Base-by-base conservation (phyloP, 2,797 vertebrate genomes). In the Eulemur mongoz region DNA sequence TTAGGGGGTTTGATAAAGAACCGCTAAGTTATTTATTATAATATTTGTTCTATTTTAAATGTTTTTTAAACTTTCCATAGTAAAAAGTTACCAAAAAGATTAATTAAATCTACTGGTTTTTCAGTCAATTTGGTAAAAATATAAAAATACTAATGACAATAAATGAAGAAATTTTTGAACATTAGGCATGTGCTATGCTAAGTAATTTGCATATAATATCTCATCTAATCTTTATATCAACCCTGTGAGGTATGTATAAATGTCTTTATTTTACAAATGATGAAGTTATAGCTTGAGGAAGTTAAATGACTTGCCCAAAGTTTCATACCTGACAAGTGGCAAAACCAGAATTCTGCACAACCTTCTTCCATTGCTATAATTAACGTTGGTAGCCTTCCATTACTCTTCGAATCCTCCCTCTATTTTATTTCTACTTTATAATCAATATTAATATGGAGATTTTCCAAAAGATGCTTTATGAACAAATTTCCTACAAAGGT, bases 81-180 rank as follows among this genome's bases (percentile, higher is more conserved):
- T 83, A 23, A 90, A 93, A 81, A 27, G 1, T 45, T 84, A 76
- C 17, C 30, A 38, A 43, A 76, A 76, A 63, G 23, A 30, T 61
- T n/a, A 78, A 63, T 73, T 73, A 65, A 87, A 76, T 30, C 12
- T 38, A 43, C 32, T 59, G 30, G 3, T 1, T 75, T 91, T 95
- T 5, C 2, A 85, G 23, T 30, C 27, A 65, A 45, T n/a, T 83
- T 67, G 50, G 25, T 78, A 72, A 88, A 25, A 65, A 69, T 48
- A 76, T 80, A 48, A 94, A 97, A 95, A 63, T 50, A 87, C 6
- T 48, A 67, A 76, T 65, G 65, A 91, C 73, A 2, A 82, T 35
- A 93, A 78, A 8, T 40, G 27, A 18, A 83, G 38, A 61, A 20
- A 11, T 45, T 91, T 93, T 93, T 84, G 1, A 83, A 83, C 22